Evolutionary conservation across 2,113 vertebrate genomes (phyloP).

Genomic region (Donacobius atricapilla): DNA sequence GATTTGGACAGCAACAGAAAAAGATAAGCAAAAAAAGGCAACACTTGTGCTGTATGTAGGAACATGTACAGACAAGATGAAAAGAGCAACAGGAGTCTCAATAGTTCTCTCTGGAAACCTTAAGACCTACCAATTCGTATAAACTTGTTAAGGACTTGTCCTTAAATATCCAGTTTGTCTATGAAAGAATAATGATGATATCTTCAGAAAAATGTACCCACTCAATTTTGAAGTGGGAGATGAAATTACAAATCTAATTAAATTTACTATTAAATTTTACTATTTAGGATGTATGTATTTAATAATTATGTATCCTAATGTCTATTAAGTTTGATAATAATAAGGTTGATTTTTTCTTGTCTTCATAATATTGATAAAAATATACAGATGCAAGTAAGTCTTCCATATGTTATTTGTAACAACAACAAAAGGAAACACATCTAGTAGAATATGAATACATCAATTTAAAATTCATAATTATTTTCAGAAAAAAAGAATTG

Average conservation of each 20-base stretch:
- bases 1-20: background rate
- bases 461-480: background rate
- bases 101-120: background rate
- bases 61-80: background rate
- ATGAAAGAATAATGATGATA: background rate
- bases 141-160: background rate
- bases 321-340: background rate
- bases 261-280: background rate
- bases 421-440: background rate
- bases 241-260: background rate
- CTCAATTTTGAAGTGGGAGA: background rate
- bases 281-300: accelerated
- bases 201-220: background rate
- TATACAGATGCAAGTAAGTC: background rate
- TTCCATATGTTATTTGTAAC: background rate
- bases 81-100: background rate
- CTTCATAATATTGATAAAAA: background rate
- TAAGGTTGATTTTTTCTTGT: background rate
- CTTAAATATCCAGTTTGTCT: background rate
- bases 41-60: background rate
- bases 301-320: background rate
- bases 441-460: background rate
- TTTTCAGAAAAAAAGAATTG: background rate
- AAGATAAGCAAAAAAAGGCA: background rate
- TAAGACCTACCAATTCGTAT: background rate